Evolutionary conservation across 2,797 vertebrate species (phyloP), one percentile per base, ranked within the genome.

Genomic region (Borostomias antarcticus): DNA sequence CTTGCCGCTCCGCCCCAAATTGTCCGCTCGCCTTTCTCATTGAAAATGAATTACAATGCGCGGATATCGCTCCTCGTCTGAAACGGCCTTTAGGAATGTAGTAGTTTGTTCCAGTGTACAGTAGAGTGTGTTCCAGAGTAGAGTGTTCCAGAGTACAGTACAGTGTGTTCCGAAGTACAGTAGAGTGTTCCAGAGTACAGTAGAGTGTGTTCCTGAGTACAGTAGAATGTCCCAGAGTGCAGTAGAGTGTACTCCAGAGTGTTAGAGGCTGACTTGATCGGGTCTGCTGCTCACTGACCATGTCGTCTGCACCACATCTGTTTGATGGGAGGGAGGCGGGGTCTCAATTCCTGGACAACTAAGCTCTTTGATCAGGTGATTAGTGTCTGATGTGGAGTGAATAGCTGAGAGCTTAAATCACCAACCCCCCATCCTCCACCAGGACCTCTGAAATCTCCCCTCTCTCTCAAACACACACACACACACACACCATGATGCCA

Each of bases 301-400:
- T 10, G 37, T 15, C 17, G 30, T 57, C 29, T 57, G 8, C 30
- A 21, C 17, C 8, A 19, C 8, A 5, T 5, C 10, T 40, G 57
- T 58, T 25, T 40, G 23, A 58, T 37, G 33, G 13, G 23, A 33
- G 35, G 33, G 37, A 25, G 33, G 33, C 15, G 13, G 52, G 37
- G 53, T 33, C 43, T 4, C 35, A 51, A 45, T 69, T 32, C 48
- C 45, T 60, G 51, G 32, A 65, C 61, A 70, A 76, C 68, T 61
- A 63, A 33, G n/a, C 25, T 25, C 57, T 74, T 75, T 73, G 74
- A 70, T 78, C 64, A 66, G 26, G 8, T 52, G 67, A 74, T 69
- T 65, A 51, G 23, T 52, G 62, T 59, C 64, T 73, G 68, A 62
- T 50, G 57, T 30, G 26, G 50, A 60, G 30, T 62, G 62, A 73